Conservation (phyloP, 1,140 invertebrate genomes). For the Chironomus tepperi region DNA sequence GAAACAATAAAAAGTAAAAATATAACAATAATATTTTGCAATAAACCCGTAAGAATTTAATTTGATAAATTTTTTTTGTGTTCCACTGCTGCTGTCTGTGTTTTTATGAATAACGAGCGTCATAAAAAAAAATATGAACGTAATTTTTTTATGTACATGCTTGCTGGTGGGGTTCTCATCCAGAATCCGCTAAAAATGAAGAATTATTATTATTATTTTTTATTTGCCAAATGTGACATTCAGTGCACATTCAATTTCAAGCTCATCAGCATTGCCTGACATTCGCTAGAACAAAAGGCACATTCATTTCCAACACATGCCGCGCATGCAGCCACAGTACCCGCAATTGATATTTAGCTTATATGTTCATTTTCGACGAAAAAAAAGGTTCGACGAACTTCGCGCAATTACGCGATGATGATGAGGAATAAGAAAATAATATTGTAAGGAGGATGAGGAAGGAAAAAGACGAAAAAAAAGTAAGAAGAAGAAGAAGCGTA, state of each 20-base stretch:
- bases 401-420: neutral
- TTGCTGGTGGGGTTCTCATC: no score
- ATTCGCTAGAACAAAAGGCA: neutral
- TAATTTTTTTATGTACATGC: no score
- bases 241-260: neutral
- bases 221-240: conserved; percentile 1
- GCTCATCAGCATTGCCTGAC: no score
- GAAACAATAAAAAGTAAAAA: neutral
- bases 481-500: neutral
- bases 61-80: conserved; percentile 8
- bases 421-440: neutral
- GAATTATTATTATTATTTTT: neutral
- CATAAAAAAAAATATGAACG: neutral
- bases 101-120: neutral
- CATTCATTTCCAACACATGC: neutral
- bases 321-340: no score
- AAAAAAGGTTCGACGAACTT: neutral
- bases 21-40: conserved; percentile 5
- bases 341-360: no score
- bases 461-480: neutral
- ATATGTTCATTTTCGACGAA: neutral
- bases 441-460: neutral
- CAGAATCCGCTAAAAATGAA: neutral
- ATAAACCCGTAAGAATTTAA: neutral
- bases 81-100: neutral